Evolutionary conservation across 2,888 invertebrate species (phyloP).

Genomic region (Gonocerus acuteangulatus): DNA sequence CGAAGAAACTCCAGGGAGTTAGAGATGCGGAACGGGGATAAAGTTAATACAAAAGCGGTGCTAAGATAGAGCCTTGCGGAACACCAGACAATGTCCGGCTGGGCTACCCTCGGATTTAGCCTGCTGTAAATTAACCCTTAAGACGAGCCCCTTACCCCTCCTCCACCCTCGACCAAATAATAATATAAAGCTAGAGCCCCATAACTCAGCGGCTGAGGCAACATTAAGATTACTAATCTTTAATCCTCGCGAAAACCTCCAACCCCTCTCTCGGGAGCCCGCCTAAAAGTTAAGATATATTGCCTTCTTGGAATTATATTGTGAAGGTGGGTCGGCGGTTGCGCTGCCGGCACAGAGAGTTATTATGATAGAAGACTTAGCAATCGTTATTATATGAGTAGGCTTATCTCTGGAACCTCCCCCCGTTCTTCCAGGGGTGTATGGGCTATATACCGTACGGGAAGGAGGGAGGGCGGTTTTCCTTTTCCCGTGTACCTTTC

Average conservation of each 20-base stretch:
- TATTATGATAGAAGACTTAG: slow-evolving; percentile 42
- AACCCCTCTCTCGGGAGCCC: slow-evolving; percentile 25
- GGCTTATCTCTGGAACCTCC: slow-evolving; percentile 38
- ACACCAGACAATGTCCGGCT: neutral
- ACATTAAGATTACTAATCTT: slow-evolving; percentile 42
- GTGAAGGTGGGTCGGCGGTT: slow-evolving; percentile 34
- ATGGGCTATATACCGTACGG: slow-evolving; percentile 35
- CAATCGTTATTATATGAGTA: slow-evolving; percentile 41
- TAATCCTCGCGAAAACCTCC: slow-evolving; percentile 36
- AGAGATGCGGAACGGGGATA: too few relatives aligned
- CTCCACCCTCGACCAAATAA: slow-evolving; percentile 37
- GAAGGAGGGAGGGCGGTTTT: neutral
- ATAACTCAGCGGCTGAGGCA: slow-evolving; percentile 38
- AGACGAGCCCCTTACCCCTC: too few relatives aligned
- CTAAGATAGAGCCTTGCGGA: too few relatives aligned
- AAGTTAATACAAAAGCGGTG: too few relatives aligned
- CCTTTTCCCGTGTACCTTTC: slow-evolving; percentile 24
- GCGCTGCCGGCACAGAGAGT: slow-evolving; percentile 33
- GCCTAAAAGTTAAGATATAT: slow-evolving; percentile 41
- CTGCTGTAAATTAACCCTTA: slow-evolving; percentile 20
- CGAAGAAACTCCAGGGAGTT: too few relatives aligned
- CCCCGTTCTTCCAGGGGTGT: slow-evolving; percentile 29
- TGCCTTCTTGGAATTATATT: slow-evolving; percentile 40
- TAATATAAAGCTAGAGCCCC: slow-evolving; percentile 41
- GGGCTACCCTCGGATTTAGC: neutral